Percentiles rank a stretch among this genome's conserved stretches.
Conservation (phyloP, 2,888 invertebrate genomes). For the Ypsolopha scabrella region DNA sequence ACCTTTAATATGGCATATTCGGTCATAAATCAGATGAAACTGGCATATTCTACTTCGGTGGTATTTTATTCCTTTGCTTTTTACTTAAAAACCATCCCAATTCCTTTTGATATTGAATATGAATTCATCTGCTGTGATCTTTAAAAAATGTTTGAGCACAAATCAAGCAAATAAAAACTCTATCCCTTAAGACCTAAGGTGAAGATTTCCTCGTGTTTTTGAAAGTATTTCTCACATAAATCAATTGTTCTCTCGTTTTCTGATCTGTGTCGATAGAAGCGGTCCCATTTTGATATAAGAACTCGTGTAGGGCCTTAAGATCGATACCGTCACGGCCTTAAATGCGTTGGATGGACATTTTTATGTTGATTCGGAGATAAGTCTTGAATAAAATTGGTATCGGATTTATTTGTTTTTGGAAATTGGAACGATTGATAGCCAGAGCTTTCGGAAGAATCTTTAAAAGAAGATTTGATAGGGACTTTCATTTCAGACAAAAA, state of each 20-base stretch:
- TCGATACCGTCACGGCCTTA: not conserved
- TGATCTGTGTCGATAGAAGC: conserved; percentile 28
- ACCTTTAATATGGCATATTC: conserved; percentile 64
- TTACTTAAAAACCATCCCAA: conserved; percentile 6
- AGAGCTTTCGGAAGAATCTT: no score
- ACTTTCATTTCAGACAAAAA: no score
- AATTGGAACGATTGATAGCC: no score
- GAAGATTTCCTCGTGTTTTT: conserved; percentile 9
- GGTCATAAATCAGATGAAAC: conserved; percentile 63
- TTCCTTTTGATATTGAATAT: not conserved
- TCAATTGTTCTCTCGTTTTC: conserved; percentile 27
- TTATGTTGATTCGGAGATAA: no score
- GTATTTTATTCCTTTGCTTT: conserved; percentile 19
- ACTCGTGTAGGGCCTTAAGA: no score
- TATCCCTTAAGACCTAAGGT: conserved; percentile 13
- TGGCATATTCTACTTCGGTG: conserved; percentile 64
- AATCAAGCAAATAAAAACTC: conserved; percentile 10
- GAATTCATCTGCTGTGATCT: not conserved
- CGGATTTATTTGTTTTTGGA: no score
- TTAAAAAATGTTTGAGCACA: not conserved
- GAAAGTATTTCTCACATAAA: conserved; percentile 42
- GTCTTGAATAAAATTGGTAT: no score
- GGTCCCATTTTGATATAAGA: conserved; percentile 31
- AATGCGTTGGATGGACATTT: no score
- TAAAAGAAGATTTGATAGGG: no score